phyloP scores from a whole-genome alignment of 1,140 invertebrate species.

The Caenorhabditis briggsae region DNA sequence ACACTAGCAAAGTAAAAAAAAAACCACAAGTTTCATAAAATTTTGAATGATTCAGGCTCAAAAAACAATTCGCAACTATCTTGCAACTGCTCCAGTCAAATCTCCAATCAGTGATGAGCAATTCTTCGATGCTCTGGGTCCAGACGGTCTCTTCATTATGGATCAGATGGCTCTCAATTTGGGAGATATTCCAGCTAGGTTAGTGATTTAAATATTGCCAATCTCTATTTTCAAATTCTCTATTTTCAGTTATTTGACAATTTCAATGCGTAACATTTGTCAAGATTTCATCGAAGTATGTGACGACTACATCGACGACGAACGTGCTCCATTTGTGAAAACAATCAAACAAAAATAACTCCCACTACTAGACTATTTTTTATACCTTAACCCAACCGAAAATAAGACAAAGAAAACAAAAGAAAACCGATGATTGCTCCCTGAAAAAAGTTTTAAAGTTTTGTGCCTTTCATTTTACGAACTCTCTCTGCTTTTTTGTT shows the following conservation, averaged over 20 bases:
- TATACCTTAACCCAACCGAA: conserved; percentile 11
- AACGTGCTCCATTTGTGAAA: conserved; percentile 46
- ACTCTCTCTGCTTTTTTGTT: not conserved
- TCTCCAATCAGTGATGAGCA: conserved; percentile 64
- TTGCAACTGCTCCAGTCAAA: conserved; percentile 38
- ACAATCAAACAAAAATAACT: conserved; percentile 20
- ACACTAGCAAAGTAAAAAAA: conserved; percentile 5
- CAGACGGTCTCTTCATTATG: conserved; percentile 75
- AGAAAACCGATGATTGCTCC: conserved; percentile 38
- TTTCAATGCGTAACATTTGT: conserved; percentile 74
- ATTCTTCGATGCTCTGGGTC: conserved; percentile 72
- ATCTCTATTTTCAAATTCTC: not conserved
- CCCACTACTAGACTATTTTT: not conserved
- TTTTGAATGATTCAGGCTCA: not conserved
- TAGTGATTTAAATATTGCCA: not conserved
- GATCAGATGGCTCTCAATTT: conserved; percentile 77
- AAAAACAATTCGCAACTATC: conserved; percentile 29
- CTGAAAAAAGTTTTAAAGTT: not conserved
- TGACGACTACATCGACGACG: conserved; percentile 39
- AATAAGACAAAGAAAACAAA: conserved; percentile 55
- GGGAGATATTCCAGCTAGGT: conserved; percentile 77
- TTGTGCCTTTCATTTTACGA: conserved; percentile 48
- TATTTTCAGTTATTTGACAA: conserved; percentile 73
- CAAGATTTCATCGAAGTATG: conserved; percentile 66
- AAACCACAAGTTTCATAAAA: too few species aligned